Evolutionary conservation across 1,140 invertebrate species (phyloP).

Genomic region (Drosophila sucinea): DNA sequence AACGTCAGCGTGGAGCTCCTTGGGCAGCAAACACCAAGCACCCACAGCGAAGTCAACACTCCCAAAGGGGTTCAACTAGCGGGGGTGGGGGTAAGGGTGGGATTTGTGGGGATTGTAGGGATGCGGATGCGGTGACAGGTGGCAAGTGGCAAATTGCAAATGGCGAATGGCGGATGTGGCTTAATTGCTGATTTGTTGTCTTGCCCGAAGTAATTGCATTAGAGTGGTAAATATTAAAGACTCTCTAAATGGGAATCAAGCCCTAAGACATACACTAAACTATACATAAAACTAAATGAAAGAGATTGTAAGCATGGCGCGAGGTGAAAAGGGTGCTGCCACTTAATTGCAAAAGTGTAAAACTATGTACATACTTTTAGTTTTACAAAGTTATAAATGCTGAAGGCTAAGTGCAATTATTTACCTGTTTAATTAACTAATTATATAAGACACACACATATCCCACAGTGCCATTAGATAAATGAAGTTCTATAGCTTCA

Average conservation of each 20-base stretch:
- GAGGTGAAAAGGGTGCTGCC: neutral
- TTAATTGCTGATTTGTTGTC: conserved; percentile 63
- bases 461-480: neutral
- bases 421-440: conserved; percentile 3
- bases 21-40: neutral
- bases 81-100: too few relatives aligned
- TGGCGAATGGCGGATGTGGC: conserved; percentile 31
- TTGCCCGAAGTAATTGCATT: conserved; percentile 55
- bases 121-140: conserved; percentile 53
- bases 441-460: neutral
- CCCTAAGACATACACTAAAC: conserved; percentile 37
- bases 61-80: conserved; percentile 12
- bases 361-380: conserved; percentile 7
- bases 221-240: conserved; percentile 57
- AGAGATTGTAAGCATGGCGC: conserved; percentile 36
- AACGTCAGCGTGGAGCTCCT: conserved; percentile 59
- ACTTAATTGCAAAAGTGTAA: conserved; percentile 12
- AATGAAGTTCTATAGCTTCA: neutral
- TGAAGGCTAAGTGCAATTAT: neutral
- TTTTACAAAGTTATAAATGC: conserved; percentile 3
- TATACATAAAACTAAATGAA: conserved; percentile 50
- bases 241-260: conserved; percentile 49
- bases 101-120: neutral
- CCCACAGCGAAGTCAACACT: neutral
- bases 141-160: conserved; percentile 24